Conservation (phyloP, 2,113 vertebrate genomes). For the Turnix velox region DNA sequence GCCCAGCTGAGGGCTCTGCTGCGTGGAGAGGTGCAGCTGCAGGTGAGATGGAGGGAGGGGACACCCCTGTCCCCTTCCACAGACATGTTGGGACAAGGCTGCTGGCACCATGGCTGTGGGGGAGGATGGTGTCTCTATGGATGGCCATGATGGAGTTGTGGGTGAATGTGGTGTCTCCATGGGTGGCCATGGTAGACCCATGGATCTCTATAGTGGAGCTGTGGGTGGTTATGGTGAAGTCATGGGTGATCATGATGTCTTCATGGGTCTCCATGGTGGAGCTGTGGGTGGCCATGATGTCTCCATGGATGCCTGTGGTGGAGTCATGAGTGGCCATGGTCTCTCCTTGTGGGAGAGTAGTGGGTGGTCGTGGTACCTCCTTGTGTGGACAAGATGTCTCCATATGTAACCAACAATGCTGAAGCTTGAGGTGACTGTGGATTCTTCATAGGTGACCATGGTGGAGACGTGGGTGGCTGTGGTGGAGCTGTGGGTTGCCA, state of each 20-base stretch:
- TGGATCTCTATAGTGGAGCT: too few species aligned
- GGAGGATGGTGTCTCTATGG: fast-evolving
- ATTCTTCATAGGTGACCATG: neutral
- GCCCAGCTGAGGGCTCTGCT: constrained; percentile 83
- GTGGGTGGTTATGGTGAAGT: neutral
- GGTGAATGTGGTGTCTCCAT: neutral
- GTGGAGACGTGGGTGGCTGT: neutral
- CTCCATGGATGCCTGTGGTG: too few species aligned
- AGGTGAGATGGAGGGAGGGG: constrained; percentile 65
- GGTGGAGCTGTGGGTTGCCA: too few species aligned
- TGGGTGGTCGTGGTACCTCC: neutral
- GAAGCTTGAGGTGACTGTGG: too few species aligned
- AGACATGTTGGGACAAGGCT: fast-evolving
- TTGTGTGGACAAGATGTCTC: neutral
- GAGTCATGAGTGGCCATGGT: neutral
- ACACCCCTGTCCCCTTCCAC: fast-evolving
- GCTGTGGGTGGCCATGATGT: neutral
- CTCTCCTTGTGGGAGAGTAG: too few species aligned
- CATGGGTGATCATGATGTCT: neutral
- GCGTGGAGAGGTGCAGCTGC: constrained; percentile 73
- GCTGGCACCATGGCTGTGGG: fast-evolving
- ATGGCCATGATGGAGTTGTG: neutral
- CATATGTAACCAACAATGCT: too few species aligned
- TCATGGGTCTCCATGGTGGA: neutral
- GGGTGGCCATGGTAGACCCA: neutral